Percentiles rank a stretch among this genome's conserved stretches.
Conservation (phyloP, 2,113 vertebrate species). For the Acrocephalus kingi region DNA sequence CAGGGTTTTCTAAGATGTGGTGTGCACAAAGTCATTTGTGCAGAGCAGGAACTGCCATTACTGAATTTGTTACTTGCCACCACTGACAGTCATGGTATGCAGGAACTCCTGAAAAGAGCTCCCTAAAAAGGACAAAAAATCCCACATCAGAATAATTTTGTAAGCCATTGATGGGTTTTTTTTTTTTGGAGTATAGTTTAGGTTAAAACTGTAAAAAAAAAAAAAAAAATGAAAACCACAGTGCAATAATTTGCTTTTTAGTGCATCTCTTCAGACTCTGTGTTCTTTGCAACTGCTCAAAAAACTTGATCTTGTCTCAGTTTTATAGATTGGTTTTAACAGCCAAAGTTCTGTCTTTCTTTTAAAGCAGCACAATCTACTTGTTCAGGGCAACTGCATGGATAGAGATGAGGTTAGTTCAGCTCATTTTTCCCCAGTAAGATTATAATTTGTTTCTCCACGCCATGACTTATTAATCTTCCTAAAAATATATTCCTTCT, state of each 20-base stretch:
- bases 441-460: constrained; percentile 39
- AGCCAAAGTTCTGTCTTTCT: not conserved
- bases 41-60: not conserved
- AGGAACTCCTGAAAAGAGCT: not conserved
- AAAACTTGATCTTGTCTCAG: not conserved
- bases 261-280: not conserved
- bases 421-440: constrained; percentile 8
- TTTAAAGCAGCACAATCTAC: not conserved
- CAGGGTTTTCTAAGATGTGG: not conserved
- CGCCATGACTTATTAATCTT: constrained; percentile 41
- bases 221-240: not conserved
- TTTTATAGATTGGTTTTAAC: not conserved
- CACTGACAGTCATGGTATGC: not conserved
- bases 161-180: not conserved
- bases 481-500: constrained; percentile 39
- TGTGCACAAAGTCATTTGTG: not conserved
- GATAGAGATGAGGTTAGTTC: not conserved
- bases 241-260: not conserved
- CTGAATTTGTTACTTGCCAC: not conserved
- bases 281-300: not conserved
- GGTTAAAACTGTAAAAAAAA: not conserved
- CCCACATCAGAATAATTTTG: not conserved
- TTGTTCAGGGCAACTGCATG: not conserved
- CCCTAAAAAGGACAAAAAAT: not conserved
- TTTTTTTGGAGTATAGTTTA: not conserved